Conservation (phyloP, 2,888 invertebrate species). For the Caradrina clavipalpis region DNA sequence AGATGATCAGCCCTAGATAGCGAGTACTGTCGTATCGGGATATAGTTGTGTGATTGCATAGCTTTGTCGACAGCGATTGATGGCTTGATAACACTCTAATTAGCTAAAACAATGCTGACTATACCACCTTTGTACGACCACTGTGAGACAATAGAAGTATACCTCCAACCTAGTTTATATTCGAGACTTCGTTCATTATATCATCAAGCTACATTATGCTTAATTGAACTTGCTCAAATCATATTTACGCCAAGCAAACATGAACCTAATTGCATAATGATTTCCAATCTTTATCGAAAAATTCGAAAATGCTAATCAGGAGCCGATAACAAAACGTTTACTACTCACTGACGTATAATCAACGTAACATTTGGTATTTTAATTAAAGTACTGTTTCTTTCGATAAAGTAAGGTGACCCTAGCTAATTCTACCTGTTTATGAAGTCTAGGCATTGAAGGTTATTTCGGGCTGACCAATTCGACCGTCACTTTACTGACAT, state of each 20-base stretch:
- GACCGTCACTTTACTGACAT: slow-evolving; percentile 49
- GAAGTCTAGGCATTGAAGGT: slow-evolving; percentile 55
- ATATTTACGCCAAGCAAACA: slow-evolving; percentile 9
- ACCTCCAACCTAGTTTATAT: not conserved
- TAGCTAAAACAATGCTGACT: slow-evolving; percentile 3
- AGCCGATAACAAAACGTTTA: slow-evolving; percentile 35
- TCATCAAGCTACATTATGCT: not conserved
- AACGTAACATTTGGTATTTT: slow-evolving; percentile 29
- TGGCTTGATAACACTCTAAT: not conserved
- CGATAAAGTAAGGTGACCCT: slow-evolving; percentile 63
- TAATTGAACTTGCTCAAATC: slow-evolving; percentile 8
- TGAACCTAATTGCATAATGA: slow-evolving; percentile 28
- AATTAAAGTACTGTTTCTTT: slow-evolving; percentile 47
- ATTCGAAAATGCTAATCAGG: slow-evolving; percentile 29
- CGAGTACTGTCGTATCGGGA: not conserved
- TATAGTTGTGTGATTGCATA: slow-evolving; percentile 5
- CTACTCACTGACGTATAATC: slow-evolving; percentile 26
- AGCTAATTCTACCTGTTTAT: slow-evolving; percentile 60
- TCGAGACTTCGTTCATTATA: not conserved
- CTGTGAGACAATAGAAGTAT: not conserved
- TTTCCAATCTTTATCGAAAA: slow-evolving; percentile 39
- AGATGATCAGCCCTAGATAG: slow-evolving; percentile 1
- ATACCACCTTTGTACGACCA: not conserved
- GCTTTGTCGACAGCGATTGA: slow-evolving; percentile 1
- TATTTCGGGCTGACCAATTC: slow-evolving; percentile 47